Base-by-base conservation (phyloP, 2,888 invertebrate species). In the Eucera pruinosa region DNA sequence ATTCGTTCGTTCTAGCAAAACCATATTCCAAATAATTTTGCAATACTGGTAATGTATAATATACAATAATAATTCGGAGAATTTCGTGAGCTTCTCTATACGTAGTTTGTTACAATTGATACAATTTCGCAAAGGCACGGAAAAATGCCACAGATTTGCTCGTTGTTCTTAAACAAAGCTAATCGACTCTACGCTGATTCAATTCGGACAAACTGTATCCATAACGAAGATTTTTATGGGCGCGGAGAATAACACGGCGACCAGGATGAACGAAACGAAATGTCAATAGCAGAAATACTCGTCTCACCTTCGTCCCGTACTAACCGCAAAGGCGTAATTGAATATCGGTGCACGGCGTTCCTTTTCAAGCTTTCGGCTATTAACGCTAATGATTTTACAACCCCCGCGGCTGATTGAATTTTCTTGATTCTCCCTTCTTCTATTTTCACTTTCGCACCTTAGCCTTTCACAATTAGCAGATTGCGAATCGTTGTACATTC, bases 301-400 rank as follows among this genome's bases (percentile, higher is more conserved):
- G 80, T 69, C 74, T 73, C 80, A 54, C 74, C 79, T 79, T 64
- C 65, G 66, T 80, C 78, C 80, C 86, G 83, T 85, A 80, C 76
- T 72, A 58, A 70, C 83, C 82, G 70, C 82, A 65, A 67, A 77
- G 71, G 68, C 78, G 79, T 86, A 85, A 87, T 87, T 84, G 85
- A 87, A 85, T 87, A 86, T 87, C 83, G 88, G 74, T 61, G 62
- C 33, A 78, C 62, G 72, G 62, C 68, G 74, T 82, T 79, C 81
- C 47, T 79, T 68, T 72, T 72, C 68, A 68, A 72, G 69, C 79
- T 77, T 77, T 84, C 80, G 75, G 76, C 86, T 88, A 88, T 85
- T 81, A 75, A 72, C 80, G 80, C 78, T 88, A 87, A 88, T 83
- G 78, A 85, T 83, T 85, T 86, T 80, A 83, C 79, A 73, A 67